Evolutionary conservation across 2,888 invertebrate species (phyloP).

Genomic region (Caenorhabditis drosophilae): DNA sequence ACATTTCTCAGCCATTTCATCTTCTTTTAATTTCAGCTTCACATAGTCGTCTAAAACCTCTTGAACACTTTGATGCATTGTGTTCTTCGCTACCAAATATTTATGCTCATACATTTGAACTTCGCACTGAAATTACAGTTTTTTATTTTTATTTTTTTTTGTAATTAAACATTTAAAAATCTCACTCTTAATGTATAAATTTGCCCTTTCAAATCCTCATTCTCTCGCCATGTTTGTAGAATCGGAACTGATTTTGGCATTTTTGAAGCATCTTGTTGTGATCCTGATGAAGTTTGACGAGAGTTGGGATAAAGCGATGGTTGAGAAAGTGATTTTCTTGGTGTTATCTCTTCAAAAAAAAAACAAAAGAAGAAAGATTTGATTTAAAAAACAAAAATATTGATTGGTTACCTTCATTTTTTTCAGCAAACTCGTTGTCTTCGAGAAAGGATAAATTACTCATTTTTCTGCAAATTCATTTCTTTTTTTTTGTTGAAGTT

Average conservation of each 20-base stretch:
- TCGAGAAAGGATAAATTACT: conserved; percentile 1
- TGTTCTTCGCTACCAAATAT: conserved; percentile 17
- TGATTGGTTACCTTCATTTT: no score
- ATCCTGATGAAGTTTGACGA: not conserved
- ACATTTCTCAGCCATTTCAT: conserved; percentile 9
- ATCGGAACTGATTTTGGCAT: conserved; percentile 24
- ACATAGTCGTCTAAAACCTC: conserved; percentile 33
- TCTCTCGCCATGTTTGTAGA: conserved; percentile 31
- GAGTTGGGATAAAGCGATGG: not conserved
- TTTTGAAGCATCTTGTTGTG: no score
- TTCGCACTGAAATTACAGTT: conserved; percentile 18
- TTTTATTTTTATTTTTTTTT: no score
- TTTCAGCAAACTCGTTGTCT: not conserved
- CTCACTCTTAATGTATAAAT: conserved; percentile 20
- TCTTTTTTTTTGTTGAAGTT: no score
- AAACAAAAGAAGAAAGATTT: no score
- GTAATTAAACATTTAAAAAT: not conserved
- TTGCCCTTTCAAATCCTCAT: conserved; percentile 21
- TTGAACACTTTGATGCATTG: conserved; percentile 17
- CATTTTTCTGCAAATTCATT: not conserved
- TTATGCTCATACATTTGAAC: conserved; percentile 20
- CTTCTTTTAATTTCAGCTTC: conserved; percentile 16
- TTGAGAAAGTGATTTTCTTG: conserved; percentile 1
- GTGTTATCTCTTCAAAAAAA: no score
- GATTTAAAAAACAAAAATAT: no score